Base-by-base conservation (phyloP, 2,113 vertebrate genomes). In the Ancistrus triradiatus region DNA sequence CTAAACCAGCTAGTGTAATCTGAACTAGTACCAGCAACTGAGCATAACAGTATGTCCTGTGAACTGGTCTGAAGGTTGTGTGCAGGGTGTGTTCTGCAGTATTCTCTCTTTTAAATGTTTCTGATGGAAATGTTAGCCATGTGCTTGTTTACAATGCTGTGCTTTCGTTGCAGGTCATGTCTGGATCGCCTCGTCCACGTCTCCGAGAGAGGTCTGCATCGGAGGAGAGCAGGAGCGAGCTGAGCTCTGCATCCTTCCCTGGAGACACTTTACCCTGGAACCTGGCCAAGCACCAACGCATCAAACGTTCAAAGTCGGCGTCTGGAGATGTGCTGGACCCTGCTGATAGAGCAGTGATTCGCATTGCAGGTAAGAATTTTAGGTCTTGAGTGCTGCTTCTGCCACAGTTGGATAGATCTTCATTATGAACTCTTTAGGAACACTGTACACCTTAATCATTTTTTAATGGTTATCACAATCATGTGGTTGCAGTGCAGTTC, bases 221-320 rank as follows among this genome's bases (percentile, higher is more conserved):
- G 0, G 90, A 90, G 77, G 90, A 91, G 70, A 86, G 77, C 57
- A 72, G 86, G 50, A 87, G 82, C 0, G 88, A 87, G 1, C 75
- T 82, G 75, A 74, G 74, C 43, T 77, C 72, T 18, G 80, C 86
- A 0, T 78, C 91, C 0, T 83, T 80, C 38, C 88, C 85, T 0
- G 95, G 95, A 43, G 95, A 97, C 87, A 96, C 95, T 0, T 69
- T 97, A 73, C 95, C 95, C 44, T 97, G 95, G 95, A 97, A 97
- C 81, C 85, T 96, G 51, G 85, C 87, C 74, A 95, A 92, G 44
- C 92, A 94, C 33, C 94, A 96, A 59, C 83, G 91, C 11, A 86
- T 88, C 70, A 90, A 92, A 62, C 87, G 91, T 11, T 85, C 90
- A 42, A 87, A 89, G 42, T 90, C 90, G 0, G 81, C 89, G 0